Conservation (phyloP, 2,888 invertebrate genomes). For the Rhynchonema sp. region DNA sequence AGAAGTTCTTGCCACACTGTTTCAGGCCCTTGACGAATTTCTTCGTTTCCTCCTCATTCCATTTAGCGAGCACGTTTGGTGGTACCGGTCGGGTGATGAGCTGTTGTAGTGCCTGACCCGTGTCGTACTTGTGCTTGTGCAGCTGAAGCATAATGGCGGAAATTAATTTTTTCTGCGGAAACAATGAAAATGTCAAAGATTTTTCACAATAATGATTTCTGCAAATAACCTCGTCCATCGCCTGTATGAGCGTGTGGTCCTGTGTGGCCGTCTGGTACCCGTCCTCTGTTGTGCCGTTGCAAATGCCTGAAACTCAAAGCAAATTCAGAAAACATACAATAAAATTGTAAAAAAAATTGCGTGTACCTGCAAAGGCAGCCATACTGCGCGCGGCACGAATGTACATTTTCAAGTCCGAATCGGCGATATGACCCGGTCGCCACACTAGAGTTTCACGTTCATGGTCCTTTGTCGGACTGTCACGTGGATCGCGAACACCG, state of each 20-base stretch:
- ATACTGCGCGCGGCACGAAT: constrained; percentile 80
- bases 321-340: neutral
- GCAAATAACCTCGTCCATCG: neutral
- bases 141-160: constrained; percentile 47
- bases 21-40: constrained; percentile 92
- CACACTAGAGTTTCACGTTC: constrained; percentile 40
- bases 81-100: constrained; percentile 90
- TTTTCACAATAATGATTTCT: neutral
- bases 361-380: constrained; percentile 93
- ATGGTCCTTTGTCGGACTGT: neutral
- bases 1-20: constrained; percentile 97
- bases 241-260: neutral
- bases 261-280: constrained; percentile 67
- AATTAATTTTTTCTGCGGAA: neutral
- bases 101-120: constrained; percentile 81
- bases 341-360: constrained; percentile 98
- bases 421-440: constrained; percentile 69
- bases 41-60: constrained; percentile 81
- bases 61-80: constrained; percentile 88
- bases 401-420: constrained; percentile 90
- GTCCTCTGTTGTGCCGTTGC: constrained; percentile 67
- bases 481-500: constrained; percentile 13
- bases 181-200: neutral
- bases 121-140: constrained; percentile 88
- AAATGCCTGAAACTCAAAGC: too few species aligned